Conservation (phyloP, 2,113 vertebrate genomes). For the Condylura cristata region DNA sequence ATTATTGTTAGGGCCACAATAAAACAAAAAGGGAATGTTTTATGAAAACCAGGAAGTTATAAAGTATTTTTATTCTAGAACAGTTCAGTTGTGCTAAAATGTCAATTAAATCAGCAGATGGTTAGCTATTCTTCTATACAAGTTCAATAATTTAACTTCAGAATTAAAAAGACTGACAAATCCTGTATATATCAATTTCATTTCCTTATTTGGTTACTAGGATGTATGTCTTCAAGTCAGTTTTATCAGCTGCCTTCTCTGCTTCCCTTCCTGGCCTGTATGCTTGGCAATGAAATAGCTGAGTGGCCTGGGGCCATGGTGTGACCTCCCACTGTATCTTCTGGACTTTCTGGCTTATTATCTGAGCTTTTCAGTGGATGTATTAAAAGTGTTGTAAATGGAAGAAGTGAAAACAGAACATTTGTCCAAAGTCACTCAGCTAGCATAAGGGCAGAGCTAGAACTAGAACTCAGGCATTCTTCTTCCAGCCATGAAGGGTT, state of each 20-base stretch:
- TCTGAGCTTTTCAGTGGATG: background rate
- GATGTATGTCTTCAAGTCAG: background rate
- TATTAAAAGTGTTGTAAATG: background rate
- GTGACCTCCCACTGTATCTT: background rate
- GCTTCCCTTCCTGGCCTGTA: rapidly evolving
- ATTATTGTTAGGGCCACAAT: slow-evolving; percentile 25
- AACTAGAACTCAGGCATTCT: background rate
- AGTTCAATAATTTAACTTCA: slow-evolving; percentile 14
- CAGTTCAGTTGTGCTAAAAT: slow-evolving; percentile 47
- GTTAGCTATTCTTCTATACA: slow-evolving; percentile 34
- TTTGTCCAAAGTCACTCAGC: background rate
- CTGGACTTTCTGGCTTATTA: background rate
- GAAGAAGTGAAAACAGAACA: background rate
- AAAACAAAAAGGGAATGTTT: slow-evolving; percentile 57
- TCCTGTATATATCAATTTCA: background rate
- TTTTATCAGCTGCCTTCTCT: background rate
- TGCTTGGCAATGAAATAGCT: background rate
- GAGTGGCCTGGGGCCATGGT: background rate
- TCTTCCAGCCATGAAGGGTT: background rate
- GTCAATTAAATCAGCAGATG: slow-evolving; percentile 63
- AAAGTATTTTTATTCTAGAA: slow-evolving; percentile 55
- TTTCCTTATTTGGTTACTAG: background rate
- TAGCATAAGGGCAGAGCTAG: background rate
- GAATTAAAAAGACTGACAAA: slow-evolving; percentile 36
- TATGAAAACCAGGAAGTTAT: slow-evolving; percentile 52